Conservation (phyloP, 2,797 vertebrate genomes). For the Scarus forsteni region DNA sequence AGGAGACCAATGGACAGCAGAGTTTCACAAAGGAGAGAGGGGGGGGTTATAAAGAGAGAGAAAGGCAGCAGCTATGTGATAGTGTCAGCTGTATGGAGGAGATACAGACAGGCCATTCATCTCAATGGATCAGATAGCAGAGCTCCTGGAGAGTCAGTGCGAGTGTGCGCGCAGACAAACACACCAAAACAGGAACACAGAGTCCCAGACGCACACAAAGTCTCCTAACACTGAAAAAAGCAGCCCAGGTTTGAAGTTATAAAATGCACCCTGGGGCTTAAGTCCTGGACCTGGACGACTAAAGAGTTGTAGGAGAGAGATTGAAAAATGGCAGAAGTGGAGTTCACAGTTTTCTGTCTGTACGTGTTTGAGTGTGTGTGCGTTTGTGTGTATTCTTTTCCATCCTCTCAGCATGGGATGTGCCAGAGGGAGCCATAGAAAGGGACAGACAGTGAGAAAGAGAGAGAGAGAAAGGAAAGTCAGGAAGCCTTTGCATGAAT, state of each 20-base stretch:
- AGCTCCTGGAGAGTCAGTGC: constrained; percentile 45
- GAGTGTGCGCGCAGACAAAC: not conserved
- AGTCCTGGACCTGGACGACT: constrained; percentile 30
- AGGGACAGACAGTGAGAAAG: not conserved
- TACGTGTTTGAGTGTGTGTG: not conserved
- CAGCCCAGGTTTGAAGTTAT: constrained; percentile 50
- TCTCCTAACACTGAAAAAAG: constrained; percentile 30
- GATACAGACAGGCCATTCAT: constrained; percentile 85
- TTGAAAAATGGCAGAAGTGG: constrained; percentile 40
- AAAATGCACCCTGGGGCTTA: constrained; percentile 45
- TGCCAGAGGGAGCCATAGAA: constrained; percentile 11
- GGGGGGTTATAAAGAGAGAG: constrained; percentile 53
- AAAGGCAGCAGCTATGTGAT: constrained; percentile 76
- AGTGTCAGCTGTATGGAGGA: constrained; percentile 79
- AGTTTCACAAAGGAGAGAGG: constrained; percentile 30
- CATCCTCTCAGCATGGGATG: constrained; percentile 36
- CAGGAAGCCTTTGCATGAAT: constrained; percentile 55
- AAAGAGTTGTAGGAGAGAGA: constrained; percentile 36
- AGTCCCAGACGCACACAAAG: constrained; percentile 36
- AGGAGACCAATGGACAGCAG: constrained; percentile 58
- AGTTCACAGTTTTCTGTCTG: constrained; percentile 28
- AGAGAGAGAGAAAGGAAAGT: constrained; percentile 5
- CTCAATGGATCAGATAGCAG: constrained; percentile 83
- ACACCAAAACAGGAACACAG: constrained; percentile 6
- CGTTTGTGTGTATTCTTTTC: constrained; percentile 31